Conservation (phyloP, 1,140 invertebrate genomes). For the Pogonognathellus flavescens region DNA sequence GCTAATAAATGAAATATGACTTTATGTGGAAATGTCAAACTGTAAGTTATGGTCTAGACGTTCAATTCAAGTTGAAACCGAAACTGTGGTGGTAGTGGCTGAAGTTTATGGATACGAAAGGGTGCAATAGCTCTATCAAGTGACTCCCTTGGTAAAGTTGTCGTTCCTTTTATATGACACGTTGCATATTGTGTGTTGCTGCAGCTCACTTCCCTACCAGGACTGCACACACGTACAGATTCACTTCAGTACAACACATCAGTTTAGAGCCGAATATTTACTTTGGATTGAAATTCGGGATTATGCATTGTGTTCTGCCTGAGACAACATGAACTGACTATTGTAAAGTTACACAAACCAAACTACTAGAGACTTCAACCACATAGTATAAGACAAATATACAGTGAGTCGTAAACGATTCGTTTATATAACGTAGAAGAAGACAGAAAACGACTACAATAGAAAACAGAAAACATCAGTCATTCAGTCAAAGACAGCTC, state of each 20-base stretch:
- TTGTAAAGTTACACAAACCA: slow-evolving; percentile 4
- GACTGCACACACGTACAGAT: neutral
- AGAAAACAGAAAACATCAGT: slow-evolving; percentile 42
- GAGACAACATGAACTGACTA: slow-evolving; percentile 19
- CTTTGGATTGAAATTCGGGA: slow-evolving; percentile 30
- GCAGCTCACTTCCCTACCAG: neutral
- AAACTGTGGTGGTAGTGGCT: neutral
- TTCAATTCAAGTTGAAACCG: slow-evolving; percentile 42
- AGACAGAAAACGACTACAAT: slow-evolving; percentile 24
- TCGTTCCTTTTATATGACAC: neutral
- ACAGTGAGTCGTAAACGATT: slow-evolving; percentile 10
- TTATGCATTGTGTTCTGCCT: slow-evolving; percentile 3
- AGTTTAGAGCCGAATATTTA: neutral
- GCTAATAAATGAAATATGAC: slow-evolving; percentile 47
- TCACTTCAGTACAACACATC: neutral
- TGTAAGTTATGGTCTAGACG: slow-evolving; percentile 43
- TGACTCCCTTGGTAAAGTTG: neutral
- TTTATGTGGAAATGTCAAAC: slow-evolving; percentile 44
- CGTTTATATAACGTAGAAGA: neutral
- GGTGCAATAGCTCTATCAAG: slow-evolving; percentile 35
- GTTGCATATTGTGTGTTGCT: neutral
- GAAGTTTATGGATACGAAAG: slow-evolving; percentile 33
- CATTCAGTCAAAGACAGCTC: slow-evolving; percentile 38
- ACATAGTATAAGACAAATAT: neutral
- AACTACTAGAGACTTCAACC: neutral